phyloP scores from a whole-genome alignment of 2,888 invertebrate genomes.

The Lepetodrilus schrolli region DNA sequence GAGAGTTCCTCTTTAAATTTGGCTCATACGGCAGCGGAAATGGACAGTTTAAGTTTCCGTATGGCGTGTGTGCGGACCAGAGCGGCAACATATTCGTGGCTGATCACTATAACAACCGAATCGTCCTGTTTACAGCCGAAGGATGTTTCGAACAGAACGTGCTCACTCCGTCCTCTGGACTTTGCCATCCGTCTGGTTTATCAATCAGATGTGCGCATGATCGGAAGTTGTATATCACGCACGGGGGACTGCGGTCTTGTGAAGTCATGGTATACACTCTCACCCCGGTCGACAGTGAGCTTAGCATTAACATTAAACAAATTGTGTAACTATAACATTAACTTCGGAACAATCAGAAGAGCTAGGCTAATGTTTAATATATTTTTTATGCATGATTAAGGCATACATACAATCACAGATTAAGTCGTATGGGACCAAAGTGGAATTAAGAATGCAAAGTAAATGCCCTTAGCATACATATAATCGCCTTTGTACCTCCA shows the following conservation, averaged over 20 bases:
- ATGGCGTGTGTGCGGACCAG: slow-evolving; percentile 76
- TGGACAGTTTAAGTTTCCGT: slow-evolving; percentile 77
- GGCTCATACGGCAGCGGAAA: slow-evolving; percentile 76
- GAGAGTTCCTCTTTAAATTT: slow-evolving; percentile 74
- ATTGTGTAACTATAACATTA: too few relatives aligned
- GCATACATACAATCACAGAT: too few relatives aligned
- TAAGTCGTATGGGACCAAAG: too few relatives aligned
- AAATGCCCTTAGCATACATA: too few relatives aligned
- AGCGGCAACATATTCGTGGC: slow-evolving; percentile 76
- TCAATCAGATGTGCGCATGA: slow-evolving; percentile 37
- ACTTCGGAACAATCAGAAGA: too few relatives aligned
- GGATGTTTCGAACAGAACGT: slow-evolving; percentile 59
- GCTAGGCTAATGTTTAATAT: too few relatives aligned
- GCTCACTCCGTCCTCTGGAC: slow-evolving; percentile 43
- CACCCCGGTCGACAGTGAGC: not conserved
- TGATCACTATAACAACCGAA: slow-evolving; percentile 76
- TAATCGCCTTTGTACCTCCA: too few relatives aligned
- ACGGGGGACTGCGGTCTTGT: slow-evolving; percentile 44
- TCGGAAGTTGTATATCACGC: slow-evolving; percentile 43
- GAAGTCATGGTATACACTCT: slow-evolving; percentile 40
- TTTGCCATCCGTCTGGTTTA: slow-evolving; percentile 47
- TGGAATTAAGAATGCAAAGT: too few relatives aligned
- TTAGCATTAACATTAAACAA: slow-evolving; percentile 8
- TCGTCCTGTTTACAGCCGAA: slow-evolving; percentile 51
- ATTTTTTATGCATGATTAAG: too few relatives aligned